Base-by-base conservation (phyloP, 2,797 vertebrate genomes). In the Glyptemys insculpta region DNA sequence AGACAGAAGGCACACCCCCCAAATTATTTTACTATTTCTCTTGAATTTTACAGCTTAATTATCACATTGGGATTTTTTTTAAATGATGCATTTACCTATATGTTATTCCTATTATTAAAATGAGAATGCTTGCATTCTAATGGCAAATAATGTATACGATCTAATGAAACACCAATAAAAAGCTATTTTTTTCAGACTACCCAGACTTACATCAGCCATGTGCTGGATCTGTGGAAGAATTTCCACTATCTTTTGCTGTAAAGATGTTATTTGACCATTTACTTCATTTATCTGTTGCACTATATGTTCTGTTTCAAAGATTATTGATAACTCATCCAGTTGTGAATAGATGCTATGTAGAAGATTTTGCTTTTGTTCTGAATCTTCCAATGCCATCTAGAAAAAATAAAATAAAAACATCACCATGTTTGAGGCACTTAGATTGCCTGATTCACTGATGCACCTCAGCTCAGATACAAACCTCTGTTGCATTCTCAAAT, bases 351-450 rank as follows among this genome's bases (percentile, higher is more conserved):
- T 97, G 16, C 94, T 96, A 83, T 98, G 98, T 47, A 99, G 98
- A 21, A 98, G 98, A 78, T 89, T 98, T 21, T 99, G 98, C 95
- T 99, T 99, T 98, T 99, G 99, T 15, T 98, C 98, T 0, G 98
- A 99, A 96, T 99, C 99, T 76, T 99, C 98, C 96, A 99, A 94
- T 86, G 99, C 99, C 98, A 98, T 98, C 99, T 99, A 95, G 44
- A 87, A 37, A 95, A 52, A 80, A 92, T 44, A 44, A 95, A 23
- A 74, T 47, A 49, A 3, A 93, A 44, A 90, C 19, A 96, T 37
- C 12, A 41, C 12, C 62, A 41, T 44, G 41, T 74, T 7, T 23
- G n/a, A 78, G 49, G 52, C 85, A 85, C 15, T 88, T 80, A 65
- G 59, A 86, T 52, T 79, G 76, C 85, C 79, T 68, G 47, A 34